Percentiles rank a stretch among this genome's conserved stretches.
phyloP scores from a whole-genome alignment of 2,113 vertebrate species.

The Tangachromis dhanisi region DNA sequence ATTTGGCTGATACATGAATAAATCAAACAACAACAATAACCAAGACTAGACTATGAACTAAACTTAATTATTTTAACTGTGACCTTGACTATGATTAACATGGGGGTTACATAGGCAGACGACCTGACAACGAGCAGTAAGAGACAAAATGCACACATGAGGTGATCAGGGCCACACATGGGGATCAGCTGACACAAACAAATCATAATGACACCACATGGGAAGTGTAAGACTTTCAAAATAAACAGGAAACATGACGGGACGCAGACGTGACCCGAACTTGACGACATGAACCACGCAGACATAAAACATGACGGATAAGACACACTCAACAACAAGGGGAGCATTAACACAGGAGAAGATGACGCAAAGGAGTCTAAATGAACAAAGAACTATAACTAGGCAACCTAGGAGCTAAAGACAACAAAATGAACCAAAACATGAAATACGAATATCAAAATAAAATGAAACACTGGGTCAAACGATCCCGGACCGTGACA shows the following conservation, averaged over 20 bases:
- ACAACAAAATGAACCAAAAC: not conserved
- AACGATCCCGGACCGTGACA: fast-evolving
- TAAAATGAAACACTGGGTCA: not conserved
- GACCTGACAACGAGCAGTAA: not conserved
- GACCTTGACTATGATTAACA: not conserved
- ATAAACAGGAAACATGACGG: not conserved
- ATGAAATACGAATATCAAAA: not conserved
- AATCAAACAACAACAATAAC: not conserved
- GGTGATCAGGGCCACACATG: not conserved
- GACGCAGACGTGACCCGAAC: not conserved
- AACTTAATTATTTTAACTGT: not conserved
- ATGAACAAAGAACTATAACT: not conserved
- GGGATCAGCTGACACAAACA: not conserved
- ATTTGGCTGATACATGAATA: not conserved
- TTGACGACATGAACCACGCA: not conserved
- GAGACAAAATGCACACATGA: not conserved
- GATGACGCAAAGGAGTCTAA: not conserved
- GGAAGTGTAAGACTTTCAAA: not conserved
- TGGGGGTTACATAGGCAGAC: fast-evolving
- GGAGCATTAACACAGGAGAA: not conserved
- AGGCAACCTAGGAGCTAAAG: not conserved
- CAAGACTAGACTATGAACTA: fast-evolving
- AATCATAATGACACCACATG: fast-evolving
- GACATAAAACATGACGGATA: fast-evolving
- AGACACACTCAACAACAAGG: not conserved